Percentiles rank a stretch among this genome's conserved stretches.
Conservation (phyloP, 2,888 invertebrate species). For the Spisula solida region DNA sequence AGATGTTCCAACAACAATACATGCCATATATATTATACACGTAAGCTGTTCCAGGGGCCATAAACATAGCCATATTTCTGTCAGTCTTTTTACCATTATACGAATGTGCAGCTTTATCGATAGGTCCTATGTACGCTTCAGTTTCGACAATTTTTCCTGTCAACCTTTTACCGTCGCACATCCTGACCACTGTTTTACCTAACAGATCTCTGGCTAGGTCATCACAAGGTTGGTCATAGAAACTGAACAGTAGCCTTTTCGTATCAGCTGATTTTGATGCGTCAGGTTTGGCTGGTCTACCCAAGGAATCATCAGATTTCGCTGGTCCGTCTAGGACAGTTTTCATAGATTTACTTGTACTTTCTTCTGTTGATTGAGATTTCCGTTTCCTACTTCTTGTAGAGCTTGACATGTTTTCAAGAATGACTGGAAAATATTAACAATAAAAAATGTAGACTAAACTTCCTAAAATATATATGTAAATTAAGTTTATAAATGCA, state of each 20-base stretch:
- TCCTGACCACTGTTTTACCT: constrained; percentile 90
- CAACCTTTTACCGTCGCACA: constrained; percentile 88
- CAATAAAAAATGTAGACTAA: neutral
- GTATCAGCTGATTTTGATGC: neutral
- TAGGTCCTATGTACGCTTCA: constrained; percentile 91
- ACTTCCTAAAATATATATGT: neutral
- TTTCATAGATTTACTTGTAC: constrained; percentile 1
- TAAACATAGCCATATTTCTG: constrained; percentile 92
- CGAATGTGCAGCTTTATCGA: constrained; percentile 91
- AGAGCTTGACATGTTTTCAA: neutral
- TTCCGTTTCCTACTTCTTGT: constrained; percentile 4
- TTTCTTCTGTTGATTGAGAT: neutral
- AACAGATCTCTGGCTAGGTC: constrained; percentile 89
- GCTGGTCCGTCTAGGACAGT: neutral
- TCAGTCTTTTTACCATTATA: constrained; percentile 89
- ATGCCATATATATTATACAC: constrained; percentile 93
- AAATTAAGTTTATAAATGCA: neutral
- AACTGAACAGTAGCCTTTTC: constrained; percentile 69
- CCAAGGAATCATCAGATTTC: neutral
- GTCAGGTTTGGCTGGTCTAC: neutral
- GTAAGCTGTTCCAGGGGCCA: constrained; percentile 91
- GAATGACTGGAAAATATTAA: neutral
- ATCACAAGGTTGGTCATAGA: constrained; percentile 83
- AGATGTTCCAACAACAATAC: constrained; percentile 93
- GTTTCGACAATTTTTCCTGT: constrained; percentile 92